Conservation (phyloP, 2,113 vertebrate genomes). For the Ondatra zibethicus region DNA sequence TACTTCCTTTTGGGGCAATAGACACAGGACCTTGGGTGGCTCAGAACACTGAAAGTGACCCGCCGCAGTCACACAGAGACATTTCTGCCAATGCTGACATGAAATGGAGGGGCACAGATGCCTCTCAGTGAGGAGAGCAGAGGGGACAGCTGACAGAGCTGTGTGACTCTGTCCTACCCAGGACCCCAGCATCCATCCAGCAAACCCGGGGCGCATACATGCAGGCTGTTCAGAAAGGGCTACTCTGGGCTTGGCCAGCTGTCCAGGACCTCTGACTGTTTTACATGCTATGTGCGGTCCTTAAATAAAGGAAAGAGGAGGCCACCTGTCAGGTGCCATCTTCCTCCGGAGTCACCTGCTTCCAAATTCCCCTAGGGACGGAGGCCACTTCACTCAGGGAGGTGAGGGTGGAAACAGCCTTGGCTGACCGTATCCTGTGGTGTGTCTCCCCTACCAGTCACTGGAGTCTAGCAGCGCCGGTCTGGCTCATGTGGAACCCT, state of each 20-base stretch:
- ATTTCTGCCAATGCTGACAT: background rate
- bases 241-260: background rate
- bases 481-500: background rate
- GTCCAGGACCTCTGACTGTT: fast-evolving
- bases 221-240: no score
- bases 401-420: no score
- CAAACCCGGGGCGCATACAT: no score
- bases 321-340: background rate
- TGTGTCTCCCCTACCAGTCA: no score
- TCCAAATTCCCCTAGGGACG: background rate
- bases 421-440: background rate
- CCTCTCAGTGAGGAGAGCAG: background rate
- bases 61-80: background rate
- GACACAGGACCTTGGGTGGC: fast-evolving
- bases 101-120: background rate
- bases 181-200: background rate
- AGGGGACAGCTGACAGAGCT: background rate
- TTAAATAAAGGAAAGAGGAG: background rate
- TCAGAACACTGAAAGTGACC: background rate
- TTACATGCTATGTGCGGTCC: background rate
- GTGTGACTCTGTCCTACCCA: background rate
- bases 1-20: background rate
- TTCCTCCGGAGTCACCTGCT: background rate
- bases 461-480: background rate
- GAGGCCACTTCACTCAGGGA: background rate